These are phyloP conservation scores for Procambarus virginalis DNA, from an alignment of 1,140 invertebrate genomes.

Conservation along the genomic window DNA sequence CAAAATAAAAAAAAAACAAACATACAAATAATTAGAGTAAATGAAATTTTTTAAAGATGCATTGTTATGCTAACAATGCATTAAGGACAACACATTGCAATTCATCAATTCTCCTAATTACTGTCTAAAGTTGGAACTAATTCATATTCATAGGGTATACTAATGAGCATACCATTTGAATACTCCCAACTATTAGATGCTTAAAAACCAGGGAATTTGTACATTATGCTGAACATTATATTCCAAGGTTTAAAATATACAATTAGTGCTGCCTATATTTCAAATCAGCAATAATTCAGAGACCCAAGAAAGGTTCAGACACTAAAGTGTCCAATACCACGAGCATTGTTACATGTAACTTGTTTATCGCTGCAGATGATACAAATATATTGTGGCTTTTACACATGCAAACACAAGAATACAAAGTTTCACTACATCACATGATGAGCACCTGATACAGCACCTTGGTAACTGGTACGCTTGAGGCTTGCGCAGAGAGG, in stretches of 20 bases:
- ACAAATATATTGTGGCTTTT: constrained; percentile 6
- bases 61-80: neutral
- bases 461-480: neutral
- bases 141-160: neutral
- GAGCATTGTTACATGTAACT: neutral
- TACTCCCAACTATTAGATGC: neutral
- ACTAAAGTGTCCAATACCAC: neutral
- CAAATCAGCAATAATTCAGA: neutral
- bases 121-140: neutral
- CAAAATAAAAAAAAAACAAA: too few relatives aligned
- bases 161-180: neutral
- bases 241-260: neutral
- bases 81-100: neutral
- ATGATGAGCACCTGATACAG: neutral
- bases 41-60: neutral
- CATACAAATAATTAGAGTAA: constrained; percentile 5
- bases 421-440: neutral
- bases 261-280: neutral
- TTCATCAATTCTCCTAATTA: neutral
- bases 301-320: neutral
- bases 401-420: neutral
- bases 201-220: neutral
- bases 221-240: neutral
- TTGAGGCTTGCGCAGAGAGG: neutral
- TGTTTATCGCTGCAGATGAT: neutral